Conservation (phyloP, 2,888 invertebrate genomes). For the Pristionchus exspectatus region DNA sequence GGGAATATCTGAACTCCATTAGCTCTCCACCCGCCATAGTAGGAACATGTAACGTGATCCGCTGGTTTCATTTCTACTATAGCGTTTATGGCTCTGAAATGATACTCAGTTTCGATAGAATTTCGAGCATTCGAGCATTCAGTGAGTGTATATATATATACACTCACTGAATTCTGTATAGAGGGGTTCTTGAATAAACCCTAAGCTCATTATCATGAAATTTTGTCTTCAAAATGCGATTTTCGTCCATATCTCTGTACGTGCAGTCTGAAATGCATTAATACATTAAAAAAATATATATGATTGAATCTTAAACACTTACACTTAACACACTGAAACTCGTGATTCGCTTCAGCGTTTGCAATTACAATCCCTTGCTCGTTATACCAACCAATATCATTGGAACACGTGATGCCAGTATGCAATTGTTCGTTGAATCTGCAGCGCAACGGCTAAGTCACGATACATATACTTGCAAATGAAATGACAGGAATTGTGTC, state of each 20-base stretch:
- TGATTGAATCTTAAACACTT: background rate
- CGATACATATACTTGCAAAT: background rate
- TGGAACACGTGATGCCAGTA: background rate
- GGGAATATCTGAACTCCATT: background rate
- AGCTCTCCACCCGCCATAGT: background rate
- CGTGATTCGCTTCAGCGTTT: background rate
- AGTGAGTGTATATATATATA: too few relatives aligned
- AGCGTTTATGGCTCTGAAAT: background rate
- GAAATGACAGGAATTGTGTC: too few relatives aligned
- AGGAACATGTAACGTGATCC: background rate
- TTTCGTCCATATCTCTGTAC: too few relatives aligned
- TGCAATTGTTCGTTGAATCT: background rate
- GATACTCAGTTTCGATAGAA: background rate
- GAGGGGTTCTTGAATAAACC: too few relatives aligned
- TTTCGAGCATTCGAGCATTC: background rate
- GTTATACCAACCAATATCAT: background rate
- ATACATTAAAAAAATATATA: background rate
- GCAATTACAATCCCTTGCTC: background rate
- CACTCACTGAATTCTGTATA: too few relatives aligned
- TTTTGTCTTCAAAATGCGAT: too few relatives aligned
- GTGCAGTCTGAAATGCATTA: too few relatives aligned
- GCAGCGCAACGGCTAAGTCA: background rate
- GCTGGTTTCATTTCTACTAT: background rate
- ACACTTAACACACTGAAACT: background rate
- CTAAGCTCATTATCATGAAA: too few relatives aligned